Base-by-base conservation (phyloP, 2,888 invertebrate species). In the Oscheius sp. region DNA sequence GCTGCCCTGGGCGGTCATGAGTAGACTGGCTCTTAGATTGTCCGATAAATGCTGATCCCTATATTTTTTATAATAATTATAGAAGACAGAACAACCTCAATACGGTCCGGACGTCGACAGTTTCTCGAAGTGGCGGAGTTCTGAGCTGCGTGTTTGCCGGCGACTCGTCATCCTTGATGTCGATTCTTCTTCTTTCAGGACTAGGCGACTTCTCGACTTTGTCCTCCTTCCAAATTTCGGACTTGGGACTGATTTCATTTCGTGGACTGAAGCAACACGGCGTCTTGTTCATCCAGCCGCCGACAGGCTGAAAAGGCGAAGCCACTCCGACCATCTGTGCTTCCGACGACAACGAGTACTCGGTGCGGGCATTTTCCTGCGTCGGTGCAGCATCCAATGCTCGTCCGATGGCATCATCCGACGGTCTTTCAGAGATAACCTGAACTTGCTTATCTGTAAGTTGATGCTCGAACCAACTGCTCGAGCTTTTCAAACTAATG, bases 1-100 rank as follows among this genome's bases (percentile, higher is more conserved):
- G 18, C 23, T n/a, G n/a, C 21, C 16, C 23, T 66, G 16, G 25
- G 66, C 45, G 23, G 52, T 25, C 69, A 69, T 69, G 9, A 56
- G 2, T 2, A 69, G 56, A 69, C 69, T 69, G 41, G 55, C 13
- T 1, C 69, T 35, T 25, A 69, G 69, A 29, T 69, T 69, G 43
- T 69, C 69, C 13, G 69, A 69, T 21, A 69, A 23, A 25, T 69
- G 56, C 25, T 55, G 27, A 35, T 69, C 45, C 16, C 43, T 35
- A 9, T 3, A 35, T 35, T 6, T 35, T 9, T 35, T 3, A 9
- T 35, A 6, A 35, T 6, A 35, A 35, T 6, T 9, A 35, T 9
- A 35, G 9, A 6, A 35, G 35, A 9, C 3, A 35, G 3, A 35
- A 35, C 35, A 35, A 35, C 35, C 35, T 25, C 16, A 66, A 18